Evolutionary conservation across 2,888 invertebrate species (phyloP).

Genomic region (Chouioia cunea): DNA sequence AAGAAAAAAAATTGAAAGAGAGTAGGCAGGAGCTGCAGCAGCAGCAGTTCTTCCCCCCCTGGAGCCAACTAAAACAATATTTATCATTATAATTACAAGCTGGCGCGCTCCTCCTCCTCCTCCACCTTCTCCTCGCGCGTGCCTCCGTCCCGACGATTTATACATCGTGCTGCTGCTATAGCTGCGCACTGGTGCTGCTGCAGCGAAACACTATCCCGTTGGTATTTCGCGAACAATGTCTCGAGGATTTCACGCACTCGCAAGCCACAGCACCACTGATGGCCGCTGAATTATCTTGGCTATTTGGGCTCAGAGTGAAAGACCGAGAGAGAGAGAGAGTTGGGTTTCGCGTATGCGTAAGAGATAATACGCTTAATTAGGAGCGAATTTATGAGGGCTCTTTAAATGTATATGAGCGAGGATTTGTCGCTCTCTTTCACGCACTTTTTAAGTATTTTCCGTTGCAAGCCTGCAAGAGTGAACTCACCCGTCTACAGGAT

Average conservation of each 20-base stretch:
- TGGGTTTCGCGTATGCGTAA: neutral
- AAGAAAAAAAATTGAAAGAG: too few relatives aligned
- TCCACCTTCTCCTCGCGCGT: neutral
- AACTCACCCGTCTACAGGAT: too few relatives aligned
- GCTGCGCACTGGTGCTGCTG: too few relatives aligned
- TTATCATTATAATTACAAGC: slow-evolving; percentile 23
- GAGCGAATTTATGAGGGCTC: slow-evolving; percentile 25
- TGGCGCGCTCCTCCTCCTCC: too few relatives aligned
- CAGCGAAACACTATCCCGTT: slow-evolving; percentile 13
- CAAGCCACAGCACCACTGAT: too few relatives aligned
- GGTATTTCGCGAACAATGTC: slow-evolving; percentile 12
- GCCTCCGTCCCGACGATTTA: slow-evolving; percentile 1
- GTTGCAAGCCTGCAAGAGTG: too few relatives aligned
- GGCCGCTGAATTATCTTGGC: slow-evolving; percentile 22
- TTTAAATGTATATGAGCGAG: slow-evolving; percentile 12
- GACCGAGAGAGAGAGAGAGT: too few relatives aligned
- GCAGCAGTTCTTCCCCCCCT: neutral
- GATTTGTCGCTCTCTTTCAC: slow-evolving; percentile 16
- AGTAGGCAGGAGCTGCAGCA: too few relatives aligned
- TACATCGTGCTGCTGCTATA: neutral
- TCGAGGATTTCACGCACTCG: neutral
- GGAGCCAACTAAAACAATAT: slow-evolving; percentile 27
- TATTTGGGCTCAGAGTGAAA: too few relatives aligned
- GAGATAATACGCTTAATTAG: slow-evolving; percentile 41
- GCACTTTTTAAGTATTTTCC: neutral